Conservation (phyloP, 2,797 vertebrate species). For the Hyperoplus immaculatus region DNA sequence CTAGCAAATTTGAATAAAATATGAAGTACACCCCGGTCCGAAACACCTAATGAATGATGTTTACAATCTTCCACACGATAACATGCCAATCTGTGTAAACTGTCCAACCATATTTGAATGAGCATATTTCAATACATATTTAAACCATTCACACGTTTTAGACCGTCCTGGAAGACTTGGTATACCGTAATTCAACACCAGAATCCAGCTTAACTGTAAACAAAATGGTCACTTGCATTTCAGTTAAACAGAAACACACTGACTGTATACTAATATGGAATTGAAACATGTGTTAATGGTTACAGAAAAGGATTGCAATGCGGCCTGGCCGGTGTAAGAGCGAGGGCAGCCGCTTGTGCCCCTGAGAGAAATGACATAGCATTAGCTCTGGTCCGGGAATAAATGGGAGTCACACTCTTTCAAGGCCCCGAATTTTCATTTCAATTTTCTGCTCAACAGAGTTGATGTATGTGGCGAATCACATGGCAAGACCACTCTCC, state of each 20-base stretch:
- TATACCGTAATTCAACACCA: neutral
- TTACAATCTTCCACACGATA: neutral
- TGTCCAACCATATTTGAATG: neutral
- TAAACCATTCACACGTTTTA: neutral
- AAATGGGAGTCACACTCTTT: conserved; percentile 83
- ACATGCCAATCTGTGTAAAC: conserved; percentile 10
- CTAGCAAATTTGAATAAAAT: neutral
- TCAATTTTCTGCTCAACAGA: conserved; percentile 88
- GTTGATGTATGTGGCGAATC: conserved; percentile 88
- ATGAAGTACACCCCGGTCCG: neutral
- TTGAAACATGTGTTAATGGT: neutral
- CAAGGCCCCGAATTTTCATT: conserved; percentile 89
- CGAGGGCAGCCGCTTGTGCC: conserved; percentile 69
- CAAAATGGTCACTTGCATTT: neutral
- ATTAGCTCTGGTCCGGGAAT: conserved; percentile 83
- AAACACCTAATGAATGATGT: neutral
- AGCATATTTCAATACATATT: neutral
- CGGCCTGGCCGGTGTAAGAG: conserved; percentile 66
- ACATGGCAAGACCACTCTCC: conserved; percentile 70
- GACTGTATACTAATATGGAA: neutral
- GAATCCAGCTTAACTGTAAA: neutral
- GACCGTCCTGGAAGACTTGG: neutral
- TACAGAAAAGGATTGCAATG: conserved; percentile 2
- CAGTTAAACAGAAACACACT: conserved; percentile 5
- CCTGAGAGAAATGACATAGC: conserved; percentile 88